Base-by-base conservation (phyloP, 2,113 vertebrate genomes). In the Prunella fulvescens region DNA sequence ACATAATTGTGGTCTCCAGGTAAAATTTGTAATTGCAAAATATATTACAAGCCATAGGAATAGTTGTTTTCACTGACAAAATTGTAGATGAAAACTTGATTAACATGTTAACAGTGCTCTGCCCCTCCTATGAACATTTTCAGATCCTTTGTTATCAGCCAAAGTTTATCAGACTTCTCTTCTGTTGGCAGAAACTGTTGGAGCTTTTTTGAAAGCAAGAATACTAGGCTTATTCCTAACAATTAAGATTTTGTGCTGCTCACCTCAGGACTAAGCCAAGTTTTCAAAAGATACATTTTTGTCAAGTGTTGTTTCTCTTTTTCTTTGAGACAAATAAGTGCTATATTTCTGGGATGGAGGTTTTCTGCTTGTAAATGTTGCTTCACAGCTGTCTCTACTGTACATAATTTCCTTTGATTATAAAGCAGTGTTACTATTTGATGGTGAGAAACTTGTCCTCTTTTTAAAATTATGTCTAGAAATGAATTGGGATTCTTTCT, bases 81-180 rank as follows among this genome's bases (percentile, higher is more conserved):
- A 35, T 8, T 62, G 23, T 47, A 77, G 15, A 42, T 31, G 8
- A 61, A 77, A 71, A 65, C 12, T 20, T 77, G 10, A 47, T 35
- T 8, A 40, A 62, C 3, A 4, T 6, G 23, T 62, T 54, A 53
- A 58, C 7, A 47, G 17, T 22, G 11, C 4, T 67, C 8, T 91
- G 14, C 6, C 7, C 13, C 11, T 37, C 12, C 42, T 0, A 0
- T 42, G 60, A 45, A 35, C 1, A 54, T 10, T 74, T 73, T 78
- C 23, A 64, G 9, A 44, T 39, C 18, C 8, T 85, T 81, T 57
- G 25, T 66, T 37, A 37, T 42, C 19, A 80, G 2, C 2, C 14
- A 53, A 13, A 91, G 1, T 39, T 57, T n/a, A 51, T 14, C 56
- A 19, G 15, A 51, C 37, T 35, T 15, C 4, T 18, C 4, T 19